Evolutionary conservation across 2,888 invertebrate genomes (phyloP).

Genomic region (Baronia brevicornis): DNA sequence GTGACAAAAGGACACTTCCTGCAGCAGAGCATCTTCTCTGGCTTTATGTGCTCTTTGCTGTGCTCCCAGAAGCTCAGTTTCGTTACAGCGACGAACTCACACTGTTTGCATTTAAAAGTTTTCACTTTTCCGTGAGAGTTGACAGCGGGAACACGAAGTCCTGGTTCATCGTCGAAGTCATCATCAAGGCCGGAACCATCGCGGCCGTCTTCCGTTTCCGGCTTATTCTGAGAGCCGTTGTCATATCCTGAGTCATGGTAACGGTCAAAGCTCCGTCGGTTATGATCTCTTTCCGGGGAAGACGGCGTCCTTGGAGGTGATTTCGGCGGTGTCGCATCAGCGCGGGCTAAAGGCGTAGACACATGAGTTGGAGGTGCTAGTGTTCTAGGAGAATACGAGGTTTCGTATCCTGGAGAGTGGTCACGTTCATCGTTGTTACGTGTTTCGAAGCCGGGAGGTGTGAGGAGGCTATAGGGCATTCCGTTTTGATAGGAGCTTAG

Average conservation of each 20-base stretch:
- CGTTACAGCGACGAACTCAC: slow-evolving; percentile 87
- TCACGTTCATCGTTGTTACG: slow-evolving; percentile 46
- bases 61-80: slow-evolving; percentile 97
- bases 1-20: slow-evolving; percentile 97
- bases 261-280: slow-evolving; percentile 52
- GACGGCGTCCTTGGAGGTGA: slow-evolving; percentile 56
- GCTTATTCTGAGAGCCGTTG: slow-evolving; percentile 38
- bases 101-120: slow-evolving; percentile 94
- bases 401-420: slow-evolving; percentile 48
- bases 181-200: slow-evolving; percentile 65
- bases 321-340: slow-evolving; percentile 63
- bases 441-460: slow-evolving; percentile 75
- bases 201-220: slow-evolving; percentile 60
- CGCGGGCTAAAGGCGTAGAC: slow-evolving; percentile 50
- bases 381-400: slow-evolving; percentile 48
- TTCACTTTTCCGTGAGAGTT: slow-evolving; percentile 90
- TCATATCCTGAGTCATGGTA: slow-evolving; percentile 72
- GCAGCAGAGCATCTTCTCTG: slow-evolving; percentile 93
- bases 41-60: slow-evolving; percentile 91
- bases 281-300: slow-evolving; percentile 47
- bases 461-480: slow-evolving; percentile 75
- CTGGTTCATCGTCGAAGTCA: slow-evolving; percentile 76
- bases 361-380: slow-evolving; percentile 48
- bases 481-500: slow-evolving; percentile 57
- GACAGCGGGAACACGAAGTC: slow-evolving; percentile 77